Percentiles rank a stretch among this genome's conserved stretches.
phyloP scores from a whole-genome alignment of 2,888 invertebrate species.

The Odontocolon sp. region DNA sequence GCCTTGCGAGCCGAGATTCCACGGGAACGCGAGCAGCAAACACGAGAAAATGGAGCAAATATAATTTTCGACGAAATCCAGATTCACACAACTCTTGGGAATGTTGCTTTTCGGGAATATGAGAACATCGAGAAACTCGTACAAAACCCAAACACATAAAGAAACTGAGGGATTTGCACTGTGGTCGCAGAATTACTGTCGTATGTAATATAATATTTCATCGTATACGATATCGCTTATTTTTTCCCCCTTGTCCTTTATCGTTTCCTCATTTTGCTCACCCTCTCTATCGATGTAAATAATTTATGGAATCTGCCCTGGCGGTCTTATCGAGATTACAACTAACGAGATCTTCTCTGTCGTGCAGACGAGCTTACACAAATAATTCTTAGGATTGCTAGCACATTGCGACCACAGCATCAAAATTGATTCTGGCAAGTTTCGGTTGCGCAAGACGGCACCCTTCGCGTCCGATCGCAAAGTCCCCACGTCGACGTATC shows the following conservation, averaged over 20 bases:
- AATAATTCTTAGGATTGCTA: constrained; percentile 19
- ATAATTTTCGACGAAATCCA: constrained; percentile 15
- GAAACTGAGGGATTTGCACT: not conserved
- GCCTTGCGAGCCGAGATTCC: constrained; percentile 1
- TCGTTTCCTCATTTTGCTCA: not conserved
- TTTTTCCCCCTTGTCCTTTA: not conserved
- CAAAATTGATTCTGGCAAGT: constrained; percentile 15
- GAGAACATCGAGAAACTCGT: not conserved
- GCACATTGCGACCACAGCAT: not conserved
- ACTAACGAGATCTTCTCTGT: constrained; percentile 3
- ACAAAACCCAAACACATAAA: not conserved
- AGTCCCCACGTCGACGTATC: not conserved
- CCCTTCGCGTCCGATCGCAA: not conserved
- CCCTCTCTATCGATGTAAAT: not conserved
- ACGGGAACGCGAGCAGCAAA: constrained; percentile 11
- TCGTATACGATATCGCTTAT: not conserved
- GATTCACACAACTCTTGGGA: not conserved
- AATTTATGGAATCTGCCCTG: constrained; percentile 8
- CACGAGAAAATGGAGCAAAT: constrained; percentile 11
- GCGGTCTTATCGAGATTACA: constrained; percentile 14
- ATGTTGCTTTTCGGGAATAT: not conserved
- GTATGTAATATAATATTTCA: not conserved
- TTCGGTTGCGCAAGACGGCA: not conserved
- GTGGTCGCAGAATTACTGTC: not conserved
- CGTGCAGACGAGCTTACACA: not conserved